Evolutionary conservation across 1,140 invertebrate genomes (phyloP), one percentile per base, ranked within the genome.

Genomic region (Diorhabda elongata): DNA sequence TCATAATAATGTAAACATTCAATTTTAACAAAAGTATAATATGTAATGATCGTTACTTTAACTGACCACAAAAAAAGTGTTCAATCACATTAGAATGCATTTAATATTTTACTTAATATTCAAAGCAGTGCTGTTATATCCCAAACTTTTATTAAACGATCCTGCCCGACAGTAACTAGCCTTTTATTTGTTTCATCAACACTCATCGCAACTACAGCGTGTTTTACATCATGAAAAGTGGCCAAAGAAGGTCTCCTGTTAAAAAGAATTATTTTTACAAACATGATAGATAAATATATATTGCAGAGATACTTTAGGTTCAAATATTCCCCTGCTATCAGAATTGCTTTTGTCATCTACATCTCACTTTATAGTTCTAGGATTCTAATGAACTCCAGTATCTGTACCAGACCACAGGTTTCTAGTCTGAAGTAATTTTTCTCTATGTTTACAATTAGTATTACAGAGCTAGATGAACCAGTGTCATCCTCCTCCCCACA

Each of bases 181-280:
- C 90, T 88, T 77, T 90, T 91, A 5, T 90, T 88, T 44, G 91
- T 87, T 80, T 95, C 93, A 83, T 99, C 96, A 44, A 98, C 82
- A 82, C 93, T 88, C 89, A 98, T 93, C 59, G 89, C 89, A 3
- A 92, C 87, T 72, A 98, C 90, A 66, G 89, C 92, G 81, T 99
- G 97, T 83, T 97, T 96, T 60, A 92, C 90, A 83, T 99, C 97
- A 81, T 98, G 94, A 81, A 97, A 97, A 66, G 93, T 92, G 9
- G 97, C 97, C 76, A 98, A 83, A 2, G 96, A 94, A 65, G 90
- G 89, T 77, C 93, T 89, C 69, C 95, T 97, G 81, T 7, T 56
- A 1, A 56, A 56, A 56, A 56, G n/a, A 56, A 56, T 56, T 56
- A 56, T 56, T 56, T 56, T 56, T 1, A 56, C 6, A 56, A 56